phyloP scores from a whole-genome alignment of 2,888 invertebrate species.

The Leucophenga maculata region DNA sequence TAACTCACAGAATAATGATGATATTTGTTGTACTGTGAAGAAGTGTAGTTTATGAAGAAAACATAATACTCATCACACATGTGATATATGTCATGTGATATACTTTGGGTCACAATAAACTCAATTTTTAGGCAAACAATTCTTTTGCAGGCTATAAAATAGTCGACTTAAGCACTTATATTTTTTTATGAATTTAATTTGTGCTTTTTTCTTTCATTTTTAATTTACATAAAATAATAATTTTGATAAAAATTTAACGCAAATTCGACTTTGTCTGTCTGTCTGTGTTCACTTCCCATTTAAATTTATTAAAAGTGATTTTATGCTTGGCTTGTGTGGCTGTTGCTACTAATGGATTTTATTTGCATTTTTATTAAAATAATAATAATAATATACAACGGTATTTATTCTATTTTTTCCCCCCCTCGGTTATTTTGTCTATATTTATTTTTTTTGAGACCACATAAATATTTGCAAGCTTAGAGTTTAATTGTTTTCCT shows the following conservation, averaged over 20 bases:
- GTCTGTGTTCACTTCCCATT: background rate
- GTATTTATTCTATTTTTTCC: background rate
- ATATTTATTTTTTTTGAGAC: background rate
- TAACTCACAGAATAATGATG: too few relatives aligned
- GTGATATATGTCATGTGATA: too few relatives aligned
- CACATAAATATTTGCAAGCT: background rate
- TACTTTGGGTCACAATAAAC: too few relatives aligned
- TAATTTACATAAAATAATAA: background rate
- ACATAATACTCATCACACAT: too few relatives aligned
- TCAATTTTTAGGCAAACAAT: too few relatives aligned
- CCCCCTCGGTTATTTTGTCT: background rate
- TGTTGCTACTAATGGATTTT: background rate
- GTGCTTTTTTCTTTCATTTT: background rate
- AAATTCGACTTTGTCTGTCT: background rate
- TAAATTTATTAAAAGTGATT: background rate
- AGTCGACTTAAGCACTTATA: too few relatives aligned
- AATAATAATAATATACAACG: background rate
- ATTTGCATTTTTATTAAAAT: background rate
- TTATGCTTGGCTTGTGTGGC: background rate
- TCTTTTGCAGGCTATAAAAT: too few relatives aligned
- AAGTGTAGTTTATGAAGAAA: too few relatives aligned
- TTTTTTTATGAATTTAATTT: background rate
- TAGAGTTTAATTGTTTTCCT: conserved; percentile 3
- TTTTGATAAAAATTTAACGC: background rate
- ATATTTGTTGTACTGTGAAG: too few relatives aligned